A percentile compares a stretch with the other conserved stretches of the same genome.
Conservation (phyloP, 2,888 invertebrate genomes). For the Campoletis raptor region DNA sequence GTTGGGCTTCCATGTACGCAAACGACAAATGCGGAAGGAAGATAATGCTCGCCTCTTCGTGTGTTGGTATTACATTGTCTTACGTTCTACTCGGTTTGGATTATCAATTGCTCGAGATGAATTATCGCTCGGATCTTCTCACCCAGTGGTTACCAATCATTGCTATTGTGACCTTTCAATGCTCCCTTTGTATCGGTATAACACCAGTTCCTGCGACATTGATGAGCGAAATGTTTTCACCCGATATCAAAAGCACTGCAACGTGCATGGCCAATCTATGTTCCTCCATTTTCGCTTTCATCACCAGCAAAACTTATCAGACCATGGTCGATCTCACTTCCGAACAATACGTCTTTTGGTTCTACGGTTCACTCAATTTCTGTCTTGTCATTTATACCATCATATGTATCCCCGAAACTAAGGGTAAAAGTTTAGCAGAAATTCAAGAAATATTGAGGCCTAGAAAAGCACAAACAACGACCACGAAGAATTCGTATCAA, state of each 20-base stretch:
- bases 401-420: conserved; percentile 76
- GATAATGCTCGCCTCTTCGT: conserved; percentile 75
- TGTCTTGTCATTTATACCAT: conserved; percentile 63
- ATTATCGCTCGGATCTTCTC: conserved; percentile 59
- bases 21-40: conserved; percentile 80
- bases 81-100: conserved; percentile 73
- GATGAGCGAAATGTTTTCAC: conserved; percentile 78
- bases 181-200: conserved; percentile 73
- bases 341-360: conserved; percentile 75
- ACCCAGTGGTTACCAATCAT: conserved; percentile 76
- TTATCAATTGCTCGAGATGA: conserved; percentile 71
- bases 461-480: neutral
- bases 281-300: conserved; percentile 76
- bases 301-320: conserved; percentile 76
- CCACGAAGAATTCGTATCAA: neutral
- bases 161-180: conserved; percentile 71
- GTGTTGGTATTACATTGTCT: conserved; percentile 67
- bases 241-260: conserved; percentile 76
- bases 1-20: conserved; percentile 68
- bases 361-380: conserved; percentile 72
- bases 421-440: conserved; percentile 78
- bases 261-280: conserved; percentile 74
- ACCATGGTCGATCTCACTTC: conserved; percentile 73
- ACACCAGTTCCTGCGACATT: conserved; percentile 76
- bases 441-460: conserved; percentile 76